Evolutionary conservation across 2,888 invertebrate species (phyloP).

Genomic region (Brenthis hecate): DNA sequence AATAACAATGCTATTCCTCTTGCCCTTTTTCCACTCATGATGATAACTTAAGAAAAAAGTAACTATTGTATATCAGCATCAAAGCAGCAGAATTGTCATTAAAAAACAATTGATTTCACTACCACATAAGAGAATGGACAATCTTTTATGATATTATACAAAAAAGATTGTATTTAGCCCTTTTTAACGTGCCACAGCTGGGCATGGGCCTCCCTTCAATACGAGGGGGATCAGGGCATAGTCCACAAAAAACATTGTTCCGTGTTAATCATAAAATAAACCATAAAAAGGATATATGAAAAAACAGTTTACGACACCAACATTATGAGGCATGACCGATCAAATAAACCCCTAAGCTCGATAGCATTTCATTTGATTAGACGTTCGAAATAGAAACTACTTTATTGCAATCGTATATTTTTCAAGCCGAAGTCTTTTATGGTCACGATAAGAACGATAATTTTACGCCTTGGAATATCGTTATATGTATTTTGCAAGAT

Average conservation of each 20-base stretch:
- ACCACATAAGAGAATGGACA: too few relatives aligned
- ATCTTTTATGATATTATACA: too few relatives aligned
- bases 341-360: constrained; percentile 49
- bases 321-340: constrained; percentile 41
- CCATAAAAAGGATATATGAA: constrained; percentile 1
- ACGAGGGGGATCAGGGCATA: too few relatives aligned
- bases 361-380: constrained; percentile 44
- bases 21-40: too few relatives aligned
- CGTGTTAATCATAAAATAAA: constrained; percentile 3
- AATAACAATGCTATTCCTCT: too few relatives aligned
- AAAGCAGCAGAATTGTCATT: too few relatives aligned
- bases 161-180: too few relatives aligned
- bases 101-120: too few relatives aligned
- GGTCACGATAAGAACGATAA: constrained; percentile 67
- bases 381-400: constrained; percentile 20
- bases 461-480: constrained; percentile 66
- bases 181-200: too few relatives aligned
- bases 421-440: constrained; percentile 60
- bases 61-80: neutral
- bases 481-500: constrained; percentile 43
- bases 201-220: too few relatives aligned
- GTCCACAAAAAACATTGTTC: too few relatives aligned
- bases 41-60: too few relatives aligned
- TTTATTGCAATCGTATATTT: constrained; percentile 54
- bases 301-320: constrained; percentile 10